phyloP scores from a whole-genome alignment of 2,113 vertebrate species.

The Crotalus tigris region DNA sequence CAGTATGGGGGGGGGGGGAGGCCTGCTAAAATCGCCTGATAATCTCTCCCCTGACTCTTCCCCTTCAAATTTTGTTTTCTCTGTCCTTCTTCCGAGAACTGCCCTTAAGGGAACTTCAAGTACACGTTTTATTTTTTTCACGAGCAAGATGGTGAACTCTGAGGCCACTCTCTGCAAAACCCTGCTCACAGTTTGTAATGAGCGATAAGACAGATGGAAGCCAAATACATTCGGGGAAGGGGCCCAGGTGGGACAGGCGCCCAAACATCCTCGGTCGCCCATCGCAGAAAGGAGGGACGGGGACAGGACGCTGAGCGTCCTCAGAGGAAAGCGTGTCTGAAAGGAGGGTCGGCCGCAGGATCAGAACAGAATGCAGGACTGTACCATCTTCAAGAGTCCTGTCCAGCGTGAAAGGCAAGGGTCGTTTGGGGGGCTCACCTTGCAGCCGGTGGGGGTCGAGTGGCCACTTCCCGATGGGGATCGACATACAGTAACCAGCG shows the following conservation, averaged over 20 bases:
- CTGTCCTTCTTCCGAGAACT: background rate
- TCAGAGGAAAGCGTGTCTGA: background rate
- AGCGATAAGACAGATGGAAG: background rate
- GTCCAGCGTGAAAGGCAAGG: background rate
- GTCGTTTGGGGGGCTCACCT: conserved; percentile 44
- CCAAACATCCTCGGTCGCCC: background rate
- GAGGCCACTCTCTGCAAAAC: background rate
- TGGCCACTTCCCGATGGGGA: conserved; percentile 69
- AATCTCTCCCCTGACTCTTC: no score
- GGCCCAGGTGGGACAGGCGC: background rate
- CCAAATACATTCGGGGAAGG: background rate
- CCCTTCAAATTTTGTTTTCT: background rate
- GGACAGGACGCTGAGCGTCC: background rate
- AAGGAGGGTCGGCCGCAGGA: no score
- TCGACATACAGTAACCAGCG: conserved; percentile 81
- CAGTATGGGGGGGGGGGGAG: background rate
- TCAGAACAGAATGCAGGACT: background rate
- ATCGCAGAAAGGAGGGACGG: background rate
- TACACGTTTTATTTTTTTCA: no score
- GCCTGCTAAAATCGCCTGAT: background rate
- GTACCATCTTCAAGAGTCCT: background rate
- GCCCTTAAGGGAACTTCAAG: background rate
- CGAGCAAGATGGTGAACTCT: background rate
- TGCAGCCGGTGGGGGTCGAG: conserved; percentile 52
- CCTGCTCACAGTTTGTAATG: background rate